Evolutionary conservation across 2,797 vertebrate genomes (phyloP).

Genomic region (Salarias fasciatus): DNA sequence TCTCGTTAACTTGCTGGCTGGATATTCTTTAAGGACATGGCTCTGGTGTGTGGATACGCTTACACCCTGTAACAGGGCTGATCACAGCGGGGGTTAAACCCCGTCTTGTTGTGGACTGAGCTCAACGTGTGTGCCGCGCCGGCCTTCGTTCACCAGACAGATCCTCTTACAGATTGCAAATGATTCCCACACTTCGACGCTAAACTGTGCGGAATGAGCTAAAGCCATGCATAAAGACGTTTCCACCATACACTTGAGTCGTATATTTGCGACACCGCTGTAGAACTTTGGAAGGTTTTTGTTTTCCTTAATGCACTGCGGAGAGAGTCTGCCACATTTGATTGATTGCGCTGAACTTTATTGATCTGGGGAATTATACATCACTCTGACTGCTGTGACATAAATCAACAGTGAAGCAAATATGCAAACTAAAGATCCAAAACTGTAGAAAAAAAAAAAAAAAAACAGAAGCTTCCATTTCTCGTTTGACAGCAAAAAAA

Average conservation of each 20-base stretch:
- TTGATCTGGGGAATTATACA: not conserved
- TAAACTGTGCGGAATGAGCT: no score
- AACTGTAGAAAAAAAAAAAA: not conserved
- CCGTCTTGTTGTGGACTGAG: not conserved
- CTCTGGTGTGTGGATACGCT: not conserved
- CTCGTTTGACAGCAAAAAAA: no score
- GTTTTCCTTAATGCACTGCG: not conserved
- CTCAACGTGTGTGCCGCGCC: no score
- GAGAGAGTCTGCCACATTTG: not conserved
- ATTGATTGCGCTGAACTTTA: not conserved
- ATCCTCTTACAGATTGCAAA: no score
- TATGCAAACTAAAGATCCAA: not conserved
- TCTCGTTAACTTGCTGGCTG: conserved; percentile 5
- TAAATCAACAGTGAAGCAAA: not conserved
- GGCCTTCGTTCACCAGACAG: no score
- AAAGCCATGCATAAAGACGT: no score
- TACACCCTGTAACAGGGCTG: not conserved
- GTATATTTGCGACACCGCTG: no score
- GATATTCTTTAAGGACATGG: conserved; percentile 3
- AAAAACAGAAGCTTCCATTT: not conserved
- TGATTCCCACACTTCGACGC: no score
- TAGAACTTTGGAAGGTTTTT: not conserved
- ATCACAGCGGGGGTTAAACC: not conserved
- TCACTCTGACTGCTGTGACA: not conserved
- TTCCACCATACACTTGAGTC: no score